These are phyloP conservation scores for Dicrurus megarhynchus DNA, from an alignment of 2,113 vertebrate genomes.

Conservation along the genomic window DNA sequence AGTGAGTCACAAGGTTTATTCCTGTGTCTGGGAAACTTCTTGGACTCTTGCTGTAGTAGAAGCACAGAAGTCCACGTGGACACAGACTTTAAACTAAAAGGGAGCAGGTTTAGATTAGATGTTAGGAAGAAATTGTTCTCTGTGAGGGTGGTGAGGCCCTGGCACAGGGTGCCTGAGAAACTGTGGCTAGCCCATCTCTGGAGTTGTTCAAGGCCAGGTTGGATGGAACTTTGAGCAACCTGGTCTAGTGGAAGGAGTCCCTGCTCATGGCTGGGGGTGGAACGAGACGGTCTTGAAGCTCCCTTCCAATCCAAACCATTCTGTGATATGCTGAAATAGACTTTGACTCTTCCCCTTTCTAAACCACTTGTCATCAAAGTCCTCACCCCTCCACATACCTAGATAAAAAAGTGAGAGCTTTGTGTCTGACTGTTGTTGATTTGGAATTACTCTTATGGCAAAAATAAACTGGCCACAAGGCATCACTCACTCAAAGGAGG, in stretches of 20 bases:
- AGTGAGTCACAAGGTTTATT: not conserved
- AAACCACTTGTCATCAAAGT: not conserved
- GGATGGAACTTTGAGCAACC: not conserved
- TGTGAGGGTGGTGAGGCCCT: not conserved
- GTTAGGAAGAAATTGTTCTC: not conserved
- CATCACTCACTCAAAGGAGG: not conserved
- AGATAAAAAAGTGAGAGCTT: not conserved
- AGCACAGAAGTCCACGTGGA: not conserved
- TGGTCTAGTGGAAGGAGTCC: not conserved
- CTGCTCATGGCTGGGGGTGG: not conserved
- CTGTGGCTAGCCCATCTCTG: not conserved
- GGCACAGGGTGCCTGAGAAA: not conserved
- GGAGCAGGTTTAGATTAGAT: not conserved
- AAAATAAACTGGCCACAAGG: not conserved
- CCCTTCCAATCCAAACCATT: not conserved
- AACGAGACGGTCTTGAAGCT: not conserved
- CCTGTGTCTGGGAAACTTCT: accelerated
- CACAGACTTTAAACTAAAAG: not conserved
- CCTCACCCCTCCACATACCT: not conserved
- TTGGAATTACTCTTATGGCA: not conserved
- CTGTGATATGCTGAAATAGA: not conserved
- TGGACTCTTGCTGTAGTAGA: not conserved
- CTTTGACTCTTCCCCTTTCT: not conserved
- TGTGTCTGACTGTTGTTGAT: not conserved
- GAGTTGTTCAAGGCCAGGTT: not conserved